Evolutionary conservation across 2,797 vertebrate genomes (phyloP), one percentile per base, ranked within the genome.

Genomic region (Syngnathus acus): DNA sequence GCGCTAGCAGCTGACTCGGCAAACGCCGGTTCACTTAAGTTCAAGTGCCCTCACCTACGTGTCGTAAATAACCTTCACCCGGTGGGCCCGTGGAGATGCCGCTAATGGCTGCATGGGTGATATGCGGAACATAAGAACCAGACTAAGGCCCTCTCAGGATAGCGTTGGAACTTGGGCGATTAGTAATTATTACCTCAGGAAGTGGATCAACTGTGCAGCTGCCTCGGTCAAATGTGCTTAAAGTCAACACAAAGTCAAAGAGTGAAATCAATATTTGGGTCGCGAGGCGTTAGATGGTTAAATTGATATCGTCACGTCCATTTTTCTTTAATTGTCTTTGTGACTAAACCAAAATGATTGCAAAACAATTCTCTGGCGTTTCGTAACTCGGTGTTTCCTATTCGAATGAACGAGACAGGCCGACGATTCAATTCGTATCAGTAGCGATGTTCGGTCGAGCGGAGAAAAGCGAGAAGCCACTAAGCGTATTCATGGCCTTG

Each of bases 401-500:
- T 32, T 23, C 19, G 7, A 10, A 11, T 6, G 54, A 16, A 26
- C 16, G 11, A 26, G 11, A 32, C 54, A 32, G 43, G 37, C 64
- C 7, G 72, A 84, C 68, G 78, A 82, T 74, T 82, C 77, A 81
- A 74, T 82, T 85, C 83, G 84, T 85, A 83, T 88, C 80, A 78
- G 78, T 76, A 68, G 84, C 78, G 76, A 67, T 68, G 84, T 83
- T 79, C 87, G 83, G 66, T 76, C 79, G 32, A 77, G 84, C 81
- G n/a, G 43, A 82, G 73, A 81, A 81, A 83, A 82, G 78, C 74
- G 78, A 84, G 84, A 67, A 80, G 72, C 76, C 82, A 65, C 82
- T 88, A 87, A 85, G 82, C 71, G 78, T 87, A 89, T 90, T 88
- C 83, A 88, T 88, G 77, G 84, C 80, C 79, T 85, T 87, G 85